phyloP scores from a whole-genome alignment of 2,113 vertebrate species.

The Cyphomyrus plagiostoma region DNA sequence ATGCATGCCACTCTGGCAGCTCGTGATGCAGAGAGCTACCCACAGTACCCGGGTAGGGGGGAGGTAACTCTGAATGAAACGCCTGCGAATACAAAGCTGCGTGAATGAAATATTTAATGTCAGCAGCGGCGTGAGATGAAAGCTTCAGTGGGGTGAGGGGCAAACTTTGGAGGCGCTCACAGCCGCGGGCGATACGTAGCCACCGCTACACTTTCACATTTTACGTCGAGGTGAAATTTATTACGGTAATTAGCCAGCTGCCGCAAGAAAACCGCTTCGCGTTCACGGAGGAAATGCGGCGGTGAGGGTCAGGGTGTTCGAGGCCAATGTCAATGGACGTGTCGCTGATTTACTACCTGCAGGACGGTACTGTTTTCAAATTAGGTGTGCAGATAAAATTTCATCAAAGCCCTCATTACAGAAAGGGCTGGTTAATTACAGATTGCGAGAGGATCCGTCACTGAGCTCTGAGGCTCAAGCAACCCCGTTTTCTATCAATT shows the following conservation, averaged over 20 bases:
- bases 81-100: neutral
- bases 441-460: too few relatives aligned
- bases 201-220: neutral
- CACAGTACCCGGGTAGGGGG: neutral
- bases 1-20: neutral
- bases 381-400: neutral
- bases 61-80: neutral
- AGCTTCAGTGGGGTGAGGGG: neutral
- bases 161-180: neutral
- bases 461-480: neutral
- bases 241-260: slow-evolving; percentile 10
- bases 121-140: neutral
- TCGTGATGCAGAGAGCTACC: neutral
- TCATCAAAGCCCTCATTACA: neutral
- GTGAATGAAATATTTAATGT: neutral
- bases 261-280: neutral
- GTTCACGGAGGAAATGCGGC: neutral
- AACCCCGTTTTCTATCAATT: neutral
- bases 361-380: neutral
- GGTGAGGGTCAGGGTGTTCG: neutral
- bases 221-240: slow-evolving; percentile 1
- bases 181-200: neutral
- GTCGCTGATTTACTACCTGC: neutral
- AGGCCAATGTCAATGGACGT: neutral
- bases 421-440: neutral